phyloP scores from a whole-genome alignment of 2,113 vertebrate genomes.

The Hippotragus niger region DNA sequence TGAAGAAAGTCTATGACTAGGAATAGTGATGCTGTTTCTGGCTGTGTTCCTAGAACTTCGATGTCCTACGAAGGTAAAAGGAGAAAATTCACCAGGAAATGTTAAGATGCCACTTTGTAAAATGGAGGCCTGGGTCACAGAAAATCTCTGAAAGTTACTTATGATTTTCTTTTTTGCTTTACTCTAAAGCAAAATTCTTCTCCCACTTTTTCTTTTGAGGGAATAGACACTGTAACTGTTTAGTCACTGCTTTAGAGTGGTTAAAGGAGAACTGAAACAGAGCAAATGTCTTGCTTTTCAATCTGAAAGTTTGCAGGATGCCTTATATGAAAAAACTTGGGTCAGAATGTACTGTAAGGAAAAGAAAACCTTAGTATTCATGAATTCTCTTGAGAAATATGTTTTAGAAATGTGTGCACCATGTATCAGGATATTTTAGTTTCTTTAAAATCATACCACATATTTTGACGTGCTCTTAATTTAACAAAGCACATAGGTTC shows the following conservation, averaged over 20 bases:
- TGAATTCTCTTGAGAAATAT: constrained; percentile 28
- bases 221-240: not conserved
- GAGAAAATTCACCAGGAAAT: not conserved
- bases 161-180: constrained; percentile 42
- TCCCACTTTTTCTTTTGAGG: not conserved
- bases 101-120: not conserved
- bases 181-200: not conserved
- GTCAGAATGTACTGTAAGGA: not conserved
- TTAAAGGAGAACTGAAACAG: not conserved
- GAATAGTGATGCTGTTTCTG: not conserved
- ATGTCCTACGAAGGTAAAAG: not conserved
- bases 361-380: constrained; percentile 36
- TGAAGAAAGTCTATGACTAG: not conserved
- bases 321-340: not conserved
- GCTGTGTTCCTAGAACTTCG: not conserved
- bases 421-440: constrained; percentile 17
- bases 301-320: not conserved
- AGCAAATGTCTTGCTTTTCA: not conserved
- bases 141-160: not conserved
- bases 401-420: constrained; percentile 15
- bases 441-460: not conserved
- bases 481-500: constrained; percentile 17
- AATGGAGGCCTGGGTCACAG: not conserved
- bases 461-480: not conserved
- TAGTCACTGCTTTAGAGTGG: not conserved